A percentile compares a stretch with the other conserved stretches of the same genome.
These are phyloP conservation scores for Bryconaethiops microstoma DNA, from an alignment of 2,797 vertebrate genomes.

Conservation along the genomic window DNA sequence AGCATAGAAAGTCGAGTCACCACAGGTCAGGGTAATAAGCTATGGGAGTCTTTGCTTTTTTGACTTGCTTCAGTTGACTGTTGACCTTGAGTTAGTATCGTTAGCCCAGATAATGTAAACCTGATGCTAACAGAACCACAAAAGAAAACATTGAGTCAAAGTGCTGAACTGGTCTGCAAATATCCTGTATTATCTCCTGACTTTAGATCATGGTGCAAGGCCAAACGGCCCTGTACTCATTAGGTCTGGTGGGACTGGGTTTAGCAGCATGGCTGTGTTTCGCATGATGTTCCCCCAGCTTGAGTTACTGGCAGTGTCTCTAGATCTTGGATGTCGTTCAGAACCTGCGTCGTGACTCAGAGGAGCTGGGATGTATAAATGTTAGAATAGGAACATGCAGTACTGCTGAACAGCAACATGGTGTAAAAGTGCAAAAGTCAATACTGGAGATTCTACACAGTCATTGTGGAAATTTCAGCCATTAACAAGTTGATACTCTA, in stretches of 20 bases:
- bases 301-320: slow-evolving; percentile 45
- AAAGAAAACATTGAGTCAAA: not conserved
- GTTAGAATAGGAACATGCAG: slow-evolving; percentile 28
- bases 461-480: not conserved
- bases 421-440: not conserved
- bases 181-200: not conserved
- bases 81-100: not conserved
- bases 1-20: not conserved
- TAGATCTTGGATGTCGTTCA: slow-evolving; percentile 39
- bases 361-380: slow-evolving; percentile 33
- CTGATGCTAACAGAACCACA: not conserved
- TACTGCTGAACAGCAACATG: slow-evolving; percentile 6
- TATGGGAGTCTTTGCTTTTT: not conserved
- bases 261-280: slow-evolving; percentile 22
- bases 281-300: slow-evolving; percentile 30
- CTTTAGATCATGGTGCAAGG: not conserved
- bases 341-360: slow-evolving; percentile 51
- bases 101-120: not conserved
- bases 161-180: not conserved
- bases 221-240: not conserved
- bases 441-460: not conserved
- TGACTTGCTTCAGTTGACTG: not conserved
- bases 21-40: not conserved
- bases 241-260: slow-evolving; percentile 15
- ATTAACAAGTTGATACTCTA: not conserved